Conservation (phyloP, 2,113 vertebrate genomes). For the Ibidorhyncha struthersii region DNA sequence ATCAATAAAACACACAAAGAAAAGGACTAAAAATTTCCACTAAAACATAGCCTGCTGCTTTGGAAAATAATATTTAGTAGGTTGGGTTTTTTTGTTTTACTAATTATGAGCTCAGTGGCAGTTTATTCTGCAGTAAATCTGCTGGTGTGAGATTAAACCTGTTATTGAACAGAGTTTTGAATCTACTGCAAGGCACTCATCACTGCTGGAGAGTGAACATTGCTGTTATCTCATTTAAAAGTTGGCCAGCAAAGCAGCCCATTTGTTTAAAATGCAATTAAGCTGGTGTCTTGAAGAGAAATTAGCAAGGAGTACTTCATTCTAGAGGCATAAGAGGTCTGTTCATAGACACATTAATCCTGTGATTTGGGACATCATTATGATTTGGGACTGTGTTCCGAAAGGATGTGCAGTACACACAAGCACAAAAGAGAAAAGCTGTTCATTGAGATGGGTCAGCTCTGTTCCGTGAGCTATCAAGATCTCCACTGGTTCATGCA, state of each 20-base stretch:
- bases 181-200: constrained; percentile 86
- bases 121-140: constrained; percentile 88
- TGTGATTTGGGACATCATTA: constrained; percentile 83
- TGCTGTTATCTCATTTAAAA: constrained; percentile 91
- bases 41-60: constrained; percentile 91
- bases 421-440: constrained; percentile 27
- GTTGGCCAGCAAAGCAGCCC: constrained; percentile 91
- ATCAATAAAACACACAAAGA: constrained; percentile 91
- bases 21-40: constrained; percentile 88
- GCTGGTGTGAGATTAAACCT: constrained; percentile 88
- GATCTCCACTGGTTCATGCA: not conserved
- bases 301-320: constrained; percentile 90
- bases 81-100: constrained; percentile 78
- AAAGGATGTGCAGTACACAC: constrained; percentile 61
- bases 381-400: constrained; percentile 59
- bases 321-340: constrained; percentile 87
- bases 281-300: constrained; percentile 89
- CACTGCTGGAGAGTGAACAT: constrained; percentile 91
- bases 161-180: constrained; percentile 90
- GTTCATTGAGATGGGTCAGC: constrained; percentile 12
- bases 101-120: constrained; percentile 88
- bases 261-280: constrained; percentile 98
- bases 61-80: constrained; percentile 90
- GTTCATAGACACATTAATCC: constrained; percentile 87
- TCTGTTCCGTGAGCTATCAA: not conserved